Evolutionary conservation across 2,888 invertebrate species (phyloP).

Genomic region (Syritta pipiens): DNA sequence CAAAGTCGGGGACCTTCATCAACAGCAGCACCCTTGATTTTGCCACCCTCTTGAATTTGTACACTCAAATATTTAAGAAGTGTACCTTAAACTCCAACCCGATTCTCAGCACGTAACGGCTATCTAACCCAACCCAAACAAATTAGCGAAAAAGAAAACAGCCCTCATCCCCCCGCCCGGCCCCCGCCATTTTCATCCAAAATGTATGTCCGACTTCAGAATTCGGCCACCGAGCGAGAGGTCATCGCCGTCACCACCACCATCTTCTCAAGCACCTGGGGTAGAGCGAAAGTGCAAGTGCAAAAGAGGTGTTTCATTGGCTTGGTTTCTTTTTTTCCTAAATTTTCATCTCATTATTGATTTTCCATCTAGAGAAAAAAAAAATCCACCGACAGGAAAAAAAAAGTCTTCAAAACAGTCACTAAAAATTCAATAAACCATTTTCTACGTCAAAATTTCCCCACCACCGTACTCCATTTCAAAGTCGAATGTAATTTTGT

Average conservation of each 20-base stretch:
- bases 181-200: background rate
- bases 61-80: too few relatives aligned
- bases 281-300: constrained; percentile 66
- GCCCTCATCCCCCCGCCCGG: background rate
- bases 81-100: too few relatives aligned
- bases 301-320: constrained; percentile 19
- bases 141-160: background rate
- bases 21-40: too few relatives aligned
- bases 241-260: constrained; percentile 49
- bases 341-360: constrained; percentile 65
- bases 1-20: too few relatives aligned
- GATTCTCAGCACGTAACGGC: too few relatives aligned
- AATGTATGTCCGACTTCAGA: constrained; percentile 32
- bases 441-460: constrained; percentile 62
- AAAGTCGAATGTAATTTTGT: constrained; percentile 28
- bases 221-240: constrained; percentile 53
- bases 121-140: too few relatives aligned
- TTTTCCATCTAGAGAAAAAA: constrained; percentile 37
- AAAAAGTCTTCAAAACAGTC: constrained; percentile 33
- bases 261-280: constrained; percentile 42
- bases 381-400: background rate
- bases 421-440: constrained; percentile 64
- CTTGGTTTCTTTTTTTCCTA: constrained; percentile 10
- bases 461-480: constrained; percentile 57
- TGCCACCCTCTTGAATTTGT: too few relatives aligned